Evolutionary conservation across 2,113 vertebrate species (phyloP).

Genomic region (Mormoops blainvillei): DNA sequence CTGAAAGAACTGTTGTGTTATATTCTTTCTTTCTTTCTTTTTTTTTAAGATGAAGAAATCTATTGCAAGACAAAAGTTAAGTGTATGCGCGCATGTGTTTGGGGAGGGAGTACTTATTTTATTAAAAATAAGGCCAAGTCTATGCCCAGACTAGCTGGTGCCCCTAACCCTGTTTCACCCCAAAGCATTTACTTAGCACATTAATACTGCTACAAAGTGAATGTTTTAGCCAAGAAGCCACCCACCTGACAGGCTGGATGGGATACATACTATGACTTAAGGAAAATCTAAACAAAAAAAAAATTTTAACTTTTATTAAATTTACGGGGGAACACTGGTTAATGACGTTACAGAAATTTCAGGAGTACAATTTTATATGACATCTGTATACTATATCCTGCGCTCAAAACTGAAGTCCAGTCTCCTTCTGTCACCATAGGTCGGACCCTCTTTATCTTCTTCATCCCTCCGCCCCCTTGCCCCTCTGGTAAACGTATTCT

Average conservation of each 20-base stretch:
- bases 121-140: conserved; percentile 72
- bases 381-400: background rate
- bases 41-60: conserved; percentile 75
- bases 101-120: conserved; percentile 25
- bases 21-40: conserved; percentile 61
- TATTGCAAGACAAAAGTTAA: conserved; percentile 71
- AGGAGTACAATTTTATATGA: background rate
- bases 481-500: background rate
- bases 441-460: no score
- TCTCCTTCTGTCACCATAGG: background rate
- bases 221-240: conserved; percentile 6
- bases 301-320: background rate
- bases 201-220: conserved; percentile 40
- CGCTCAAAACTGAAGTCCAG: fast-evolving
- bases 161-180: conserved; percentile 58
- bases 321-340: background rate
- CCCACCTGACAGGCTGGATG: background rate
- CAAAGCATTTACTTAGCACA: conserved; percentile 68
- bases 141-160: conserved; percentile 74
- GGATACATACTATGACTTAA: background rate
- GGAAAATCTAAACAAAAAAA: background rate
- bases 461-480: background rate
- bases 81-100: background rate
- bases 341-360: background rate
- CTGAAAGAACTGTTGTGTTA: conserved; percentile 78